Conservation (phyloP, 2,888 invertebrate genomes). For the Eulithis testata region DNA sequence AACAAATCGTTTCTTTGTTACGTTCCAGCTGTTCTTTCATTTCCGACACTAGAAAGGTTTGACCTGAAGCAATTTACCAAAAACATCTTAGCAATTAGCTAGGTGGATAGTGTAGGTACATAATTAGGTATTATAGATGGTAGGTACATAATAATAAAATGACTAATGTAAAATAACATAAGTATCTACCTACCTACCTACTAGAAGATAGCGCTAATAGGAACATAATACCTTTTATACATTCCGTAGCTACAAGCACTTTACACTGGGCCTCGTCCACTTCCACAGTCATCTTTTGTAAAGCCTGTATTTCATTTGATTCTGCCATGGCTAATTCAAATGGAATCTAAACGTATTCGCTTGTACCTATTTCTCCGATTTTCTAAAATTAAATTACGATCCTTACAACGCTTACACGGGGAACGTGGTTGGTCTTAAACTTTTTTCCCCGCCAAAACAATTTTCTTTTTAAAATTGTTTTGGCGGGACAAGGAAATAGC, state of each 20-base stretch:
- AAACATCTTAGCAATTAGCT: not conserved
- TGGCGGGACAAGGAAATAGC: too few species aligned
- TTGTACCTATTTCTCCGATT: too few species aligned
- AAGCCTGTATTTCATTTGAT: slow-evolving; percentile 56
- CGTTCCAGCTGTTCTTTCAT: slow-evolving; percentile 60
- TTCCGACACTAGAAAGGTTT: slow-evolving; percentile 62
- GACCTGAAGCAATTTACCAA: slow-evolving; percentile 53
- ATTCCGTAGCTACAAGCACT: slow-evolving; percentile 63
- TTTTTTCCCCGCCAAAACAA: too few species aligned
- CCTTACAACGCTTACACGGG: too few species aligned
- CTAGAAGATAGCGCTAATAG: too few species aligned
- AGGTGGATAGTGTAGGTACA: not conserved
- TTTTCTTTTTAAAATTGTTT: too few species aligned
- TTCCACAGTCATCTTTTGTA: slow-evolving; percentile 63
- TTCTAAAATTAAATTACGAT: too few species aligned
- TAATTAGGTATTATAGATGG: not conserved
- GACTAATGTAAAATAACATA: too few species aligned
- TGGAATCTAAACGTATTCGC: too few species aligned
- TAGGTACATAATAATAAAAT: too few species aligned
- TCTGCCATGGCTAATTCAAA: slow-evolving; percentile 55
- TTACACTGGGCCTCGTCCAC: slow-evolving; percentile 66
- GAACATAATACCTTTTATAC: slow-evolving; percentile 63
- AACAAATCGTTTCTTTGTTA: slow-evolving; percentile 58
- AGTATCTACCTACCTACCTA: too few species aligned
- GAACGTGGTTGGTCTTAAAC: too few species aligned